These are phyloP conservation scores for Tetrao urogallus DNA, from an alignment of 2,113 vertebrate genomes.

Conservation along the genomic window DNA sequence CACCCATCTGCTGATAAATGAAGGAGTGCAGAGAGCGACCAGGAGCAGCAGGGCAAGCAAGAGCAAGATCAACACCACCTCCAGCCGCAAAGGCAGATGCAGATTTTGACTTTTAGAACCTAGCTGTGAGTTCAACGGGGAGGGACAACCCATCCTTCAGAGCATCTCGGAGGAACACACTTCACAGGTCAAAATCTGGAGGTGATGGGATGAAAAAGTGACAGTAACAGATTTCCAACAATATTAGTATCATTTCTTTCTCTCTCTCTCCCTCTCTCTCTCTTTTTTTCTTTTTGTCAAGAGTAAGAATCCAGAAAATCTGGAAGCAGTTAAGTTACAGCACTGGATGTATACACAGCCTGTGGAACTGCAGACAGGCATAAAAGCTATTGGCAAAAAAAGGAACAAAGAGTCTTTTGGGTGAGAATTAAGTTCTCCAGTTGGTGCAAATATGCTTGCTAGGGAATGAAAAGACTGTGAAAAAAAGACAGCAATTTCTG, in stretches of 20 bases:
- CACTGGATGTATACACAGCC: background rate
- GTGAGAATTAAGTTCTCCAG: slow-evolving; percentile 35
- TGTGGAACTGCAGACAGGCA: slow-evolving; percentile 22
- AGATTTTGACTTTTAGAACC: background rate
- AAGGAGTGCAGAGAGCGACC: background rate
- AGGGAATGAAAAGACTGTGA: background rate
- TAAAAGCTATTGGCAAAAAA: slow-evolving; percentile 36
- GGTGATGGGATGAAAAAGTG: background rate
- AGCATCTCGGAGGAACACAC: background rate
- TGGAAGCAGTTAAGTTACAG: slow-evolving; percentile 21
- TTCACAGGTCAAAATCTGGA: background rate
- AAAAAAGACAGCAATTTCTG: background rate
- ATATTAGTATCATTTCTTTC: background rate
- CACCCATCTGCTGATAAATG: background rate
- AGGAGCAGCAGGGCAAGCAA: background rate
- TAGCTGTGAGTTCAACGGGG: background rate
- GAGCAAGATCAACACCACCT: background rate
- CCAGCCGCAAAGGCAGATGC: background rate
- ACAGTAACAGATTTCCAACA: background rate
- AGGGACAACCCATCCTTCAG: background rate
- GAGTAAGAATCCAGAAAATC: background rate
- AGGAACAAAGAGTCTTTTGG: background rate
- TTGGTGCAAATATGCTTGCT: slow-evolving; percentile 21
- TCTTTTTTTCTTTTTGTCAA: background rate
- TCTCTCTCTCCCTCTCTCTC: background rate